Evolutionary conservation across 1,140 invertebrate species (phyloP), one percentile per base, ranked within the genome.

Genomic region (Trichoplusia ni): DNA sequence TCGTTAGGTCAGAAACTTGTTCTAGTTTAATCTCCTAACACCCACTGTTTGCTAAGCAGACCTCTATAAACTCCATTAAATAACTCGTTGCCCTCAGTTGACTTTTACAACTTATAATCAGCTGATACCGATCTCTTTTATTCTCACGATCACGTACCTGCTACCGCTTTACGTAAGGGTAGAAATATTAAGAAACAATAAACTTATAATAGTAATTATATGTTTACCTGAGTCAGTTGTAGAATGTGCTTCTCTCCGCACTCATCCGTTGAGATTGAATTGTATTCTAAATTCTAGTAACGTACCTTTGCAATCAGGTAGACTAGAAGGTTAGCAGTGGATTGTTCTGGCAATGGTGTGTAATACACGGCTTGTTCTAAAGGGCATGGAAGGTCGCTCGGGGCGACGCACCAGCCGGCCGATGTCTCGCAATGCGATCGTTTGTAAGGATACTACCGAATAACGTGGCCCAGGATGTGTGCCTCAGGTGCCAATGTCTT

Each of bases 301-400:
- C n/a, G n/a, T n/a, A n/a, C n/a, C n/a, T n/a, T n/a, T n/a, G n/a
- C n/a, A n/a, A n/a, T n/a, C n/a, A n/a, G n/a, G n/a, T n/a, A n/a
- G n/a, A n/a, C n/a, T n/a, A n/a, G n/a, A n/a, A n/a, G n/a, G n/a
- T n/a, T n/a, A n/a, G n/a, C n/a, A n/a, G n/a, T n/a, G n/a, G n/a
- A n/a, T n/a, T n/a, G n/a, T n/a, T n/a, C n/a, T 29, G 35, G n/a
- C 47, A 61, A 66, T 72, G 38, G 64, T 71, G 59, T 75, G 69
- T 74, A 67, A 71, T 21, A 67, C 54, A 49, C 64, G 71, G 64
- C 70, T 44, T 31, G 75, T 64, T 73, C 67, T 73, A 75, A 83
- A 86, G 86, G 86, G 82, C 84, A 79, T 68, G 71, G 56, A 85
- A 86, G 86, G 83, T 82, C 84, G 77, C 14, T 31, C 73, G 69